These are phyloP conservation scores for Heterocephalus glaber DNA, from an alignment of 2,113 vertebrate species.

Conservation along the genomic window DNA sequence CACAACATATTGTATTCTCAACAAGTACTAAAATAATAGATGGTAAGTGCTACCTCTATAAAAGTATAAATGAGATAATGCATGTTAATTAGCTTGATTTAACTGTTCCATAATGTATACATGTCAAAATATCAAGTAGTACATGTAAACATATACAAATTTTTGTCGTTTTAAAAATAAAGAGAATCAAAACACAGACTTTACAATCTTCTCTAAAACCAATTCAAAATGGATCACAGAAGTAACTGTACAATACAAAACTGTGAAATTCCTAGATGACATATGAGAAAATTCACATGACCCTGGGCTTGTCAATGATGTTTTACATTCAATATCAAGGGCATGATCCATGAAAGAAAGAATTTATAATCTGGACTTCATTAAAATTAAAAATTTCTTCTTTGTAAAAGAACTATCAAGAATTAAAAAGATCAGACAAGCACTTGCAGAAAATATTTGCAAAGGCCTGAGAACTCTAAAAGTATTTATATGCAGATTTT, in stretches of 20 bases:
- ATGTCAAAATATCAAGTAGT: not conserved
- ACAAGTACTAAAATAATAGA: not conserved
- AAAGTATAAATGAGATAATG: not conserved
- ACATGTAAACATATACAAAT: not conserved
- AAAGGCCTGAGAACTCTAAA: not conserved
- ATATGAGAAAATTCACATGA: not conserved
- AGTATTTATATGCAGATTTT: not conserved
- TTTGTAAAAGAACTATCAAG: not conserved
- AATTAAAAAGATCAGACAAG: not conserved
- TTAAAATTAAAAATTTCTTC: not conserved
- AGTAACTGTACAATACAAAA: not conserved
- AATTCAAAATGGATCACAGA: not conserved
- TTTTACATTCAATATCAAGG: not conserved
- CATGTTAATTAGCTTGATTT: not conserved
- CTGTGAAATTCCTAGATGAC: not conserved
- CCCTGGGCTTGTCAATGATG: not conserved
- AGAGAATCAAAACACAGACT: not conserved
- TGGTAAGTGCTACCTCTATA: not conserved
- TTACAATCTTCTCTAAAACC: not conserved
- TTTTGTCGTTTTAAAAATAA: not conserved
- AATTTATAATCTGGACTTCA: not conserved
- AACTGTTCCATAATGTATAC: not conserved
- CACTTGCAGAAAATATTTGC: constrained; percentile 19
- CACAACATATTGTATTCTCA: not conserved
- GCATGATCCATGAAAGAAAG: not conserved